Conservation (phyloP, 2,797 vertebrate genomes). For the Champsocephalus esox region DNA sequence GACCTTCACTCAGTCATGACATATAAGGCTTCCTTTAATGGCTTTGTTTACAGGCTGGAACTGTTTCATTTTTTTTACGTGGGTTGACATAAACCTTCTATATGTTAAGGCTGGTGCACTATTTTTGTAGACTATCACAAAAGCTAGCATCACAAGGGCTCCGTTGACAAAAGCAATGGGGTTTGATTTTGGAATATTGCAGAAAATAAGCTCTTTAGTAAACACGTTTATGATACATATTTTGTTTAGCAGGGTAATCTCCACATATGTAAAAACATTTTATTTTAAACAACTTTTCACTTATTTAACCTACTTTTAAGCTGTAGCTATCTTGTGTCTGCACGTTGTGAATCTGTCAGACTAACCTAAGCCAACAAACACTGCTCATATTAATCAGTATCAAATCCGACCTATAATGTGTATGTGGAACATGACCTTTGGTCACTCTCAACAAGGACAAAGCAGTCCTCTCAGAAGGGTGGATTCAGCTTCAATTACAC, state of each 20-base stretch:
- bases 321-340: neutral
- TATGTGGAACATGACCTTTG: neutral
- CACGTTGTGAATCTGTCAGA: neutral
- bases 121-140: too few species aligned
- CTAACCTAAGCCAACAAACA: neutral
- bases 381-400: neutral
- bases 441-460: neutral
- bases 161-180: too few species aligned
- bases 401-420: neutral
- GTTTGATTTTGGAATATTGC: too few species aligned
- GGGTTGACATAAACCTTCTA: neutral
- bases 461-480: neutral
- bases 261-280: neutral
- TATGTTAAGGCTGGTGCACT: too few species aligned
- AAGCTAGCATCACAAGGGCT: too few species aligned
- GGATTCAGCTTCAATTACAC: too few species aligned
- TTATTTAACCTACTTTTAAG: neutral
- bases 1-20: conserved; percentile 33
- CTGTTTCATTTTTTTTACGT: conserved; percentile 1
- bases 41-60: conserved; percentile 29
- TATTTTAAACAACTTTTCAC: neutral
- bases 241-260: too few species aligned
- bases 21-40: conserved; percentile 10
- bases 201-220: too few species aligned
- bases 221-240: too few species aligned